phyloP scores from a whole-genome alignment of 2,113 vertebrate species.

The Montifringilla adamsi region DNA sequence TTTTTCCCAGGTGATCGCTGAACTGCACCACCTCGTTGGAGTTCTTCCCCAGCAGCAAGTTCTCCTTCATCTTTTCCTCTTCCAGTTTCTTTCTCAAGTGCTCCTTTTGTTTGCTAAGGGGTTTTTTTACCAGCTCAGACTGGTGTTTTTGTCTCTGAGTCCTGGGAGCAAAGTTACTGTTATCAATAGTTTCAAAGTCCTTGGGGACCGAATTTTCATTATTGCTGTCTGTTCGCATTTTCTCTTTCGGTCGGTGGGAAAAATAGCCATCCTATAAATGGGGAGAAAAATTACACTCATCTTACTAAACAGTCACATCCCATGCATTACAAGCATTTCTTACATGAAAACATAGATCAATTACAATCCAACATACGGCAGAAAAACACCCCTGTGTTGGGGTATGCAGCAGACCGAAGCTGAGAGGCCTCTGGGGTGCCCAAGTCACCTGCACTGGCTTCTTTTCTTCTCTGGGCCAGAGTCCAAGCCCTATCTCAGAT shows the following conservation, averaged over 20 bases:
- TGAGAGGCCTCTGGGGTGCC: neutral
- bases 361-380: neutral
- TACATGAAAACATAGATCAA: neutral
- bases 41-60: conserved; percentile 71
- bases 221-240: conserved; percentile 92
- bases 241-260: conserved; percentile 94
- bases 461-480: neutral
- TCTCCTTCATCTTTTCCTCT: conserved; percentile 78
- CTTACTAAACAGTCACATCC: conserved; percentile 4
- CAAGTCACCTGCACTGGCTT: neutral
- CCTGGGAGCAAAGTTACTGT: conserved; percentile 93
- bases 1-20: conserved; percentile 34
- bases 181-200: conserved; percentile 97
- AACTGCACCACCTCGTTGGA: conserved; percentile 79
- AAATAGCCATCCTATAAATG: conserved; percentile 87
- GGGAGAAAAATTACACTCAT: conserved; percentile 31
- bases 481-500: neutral
- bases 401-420: neutral
- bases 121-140: conserved; percentile 73
- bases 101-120: conserved; percentile 79
- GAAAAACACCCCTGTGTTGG: neutral
- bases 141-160: conserved; percentile 86
- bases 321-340: neutral
- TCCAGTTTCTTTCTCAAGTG: conserved; percentile 80
- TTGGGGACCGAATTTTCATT: conserved; percentile 98